These are phyloP conservation scores for Drosophila dunni DNA, from an alignment of 1,140 invertebrate species.

Conservation along the genomic window DNA sequence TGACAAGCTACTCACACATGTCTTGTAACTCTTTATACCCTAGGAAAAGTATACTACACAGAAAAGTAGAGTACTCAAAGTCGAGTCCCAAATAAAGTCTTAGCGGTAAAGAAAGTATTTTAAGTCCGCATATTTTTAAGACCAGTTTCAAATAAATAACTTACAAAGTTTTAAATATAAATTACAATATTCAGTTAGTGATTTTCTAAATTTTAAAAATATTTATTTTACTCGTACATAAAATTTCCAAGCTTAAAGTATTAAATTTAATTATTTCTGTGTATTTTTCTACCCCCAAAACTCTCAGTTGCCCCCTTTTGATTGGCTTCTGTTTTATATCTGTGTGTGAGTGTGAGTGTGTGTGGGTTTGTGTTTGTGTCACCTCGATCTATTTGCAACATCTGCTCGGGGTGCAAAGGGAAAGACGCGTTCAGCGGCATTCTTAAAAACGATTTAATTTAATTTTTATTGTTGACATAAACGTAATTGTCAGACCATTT, in stretches of 20 bases:
- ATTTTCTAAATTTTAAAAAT: too few relatives aligned
- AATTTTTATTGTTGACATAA: constrained; percentile 84
- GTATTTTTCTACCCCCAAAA: neutral
- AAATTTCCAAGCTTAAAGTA: too few relatives aligned
- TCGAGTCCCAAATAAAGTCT: too few relatives aligned
- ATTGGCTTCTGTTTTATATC: constrained; percentile 47
- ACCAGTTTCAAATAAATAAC: too few relatives aligned
- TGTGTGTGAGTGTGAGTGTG: constrained; percentile 29
- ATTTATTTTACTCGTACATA: too few relatives aligned
- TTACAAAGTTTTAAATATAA: too few relatives aligned
- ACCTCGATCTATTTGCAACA: constrained; percentile 75
- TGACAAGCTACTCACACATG: constrained; percentile 66
- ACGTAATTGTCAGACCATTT: constrained; percentile 84
- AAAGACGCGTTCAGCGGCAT: constrained; percentile 29
- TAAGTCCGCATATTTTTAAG: too few relatives aligned
- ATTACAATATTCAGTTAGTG: too few relatives aligned
- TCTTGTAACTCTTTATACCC: neutral
- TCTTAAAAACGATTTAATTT: constrained; percentile 82
- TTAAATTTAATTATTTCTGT: too few relatives aligned
- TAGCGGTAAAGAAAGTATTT: too few relatives aligned
- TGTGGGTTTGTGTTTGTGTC: constrained; percentile 41
- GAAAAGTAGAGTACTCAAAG: too few relatives aligned
- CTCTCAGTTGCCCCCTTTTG: constrained; percentile 26
- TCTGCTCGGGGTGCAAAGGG: constrained; percentile 52
- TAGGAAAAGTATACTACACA: neutral